Evolutionary conservation across 2,888 invertebrate genomes (phyloP).

Genomic region (Venustoraphidia nigricollis): DNA sequence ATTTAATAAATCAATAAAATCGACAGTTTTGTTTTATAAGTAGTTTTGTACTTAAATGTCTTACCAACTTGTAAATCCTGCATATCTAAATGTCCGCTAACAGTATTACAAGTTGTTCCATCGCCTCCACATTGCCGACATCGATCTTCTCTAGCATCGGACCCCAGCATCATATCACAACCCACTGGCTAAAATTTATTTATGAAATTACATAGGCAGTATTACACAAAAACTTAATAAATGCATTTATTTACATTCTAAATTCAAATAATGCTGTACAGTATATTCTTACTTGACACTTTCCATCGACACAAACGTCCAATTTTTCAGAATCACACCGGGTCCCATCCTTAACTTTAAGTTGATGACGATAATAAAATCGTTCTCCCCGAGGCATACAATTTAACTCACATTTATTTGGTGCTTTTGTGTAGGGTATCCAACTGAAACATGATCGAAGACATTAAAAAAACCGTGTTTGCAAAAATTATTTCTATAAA

Average conservation of each 20-base stretch:
- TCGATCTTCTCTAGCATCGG: constrained; percentile 70
- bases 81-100: constrained; percentile 51
- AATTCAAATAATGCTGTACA: not conserved
- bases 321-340: constrained; percentile 65
- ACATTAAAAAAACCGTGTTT: not conserved
- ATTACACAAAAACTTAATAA: not conserved
- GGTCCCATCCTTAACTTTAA: constrained; percentile 71
- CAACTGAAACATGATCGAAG: constrained; percentile 37
- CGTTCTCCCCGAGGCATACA: constrained; percentile 86
- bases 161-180: constrained; percentile 89
- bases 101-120: constrained; percentile 72
- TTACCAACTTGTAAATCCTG: constrained; percentile 60
- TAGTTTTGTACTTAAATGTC: constrained; percentile 11
- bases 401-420: constrained; percentile 86
- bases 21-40: not conserved
- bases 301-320: constrained; percentile 89
- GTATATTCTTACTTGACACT: constrained; percentile 57
- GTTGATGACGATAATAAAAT: constrained; percentile 78
- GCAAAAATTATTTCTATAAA: not conserved
- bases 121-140: constrained; percentile 89
- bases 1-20: no score
- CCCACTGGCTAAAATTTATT: constrained; percentile 58
- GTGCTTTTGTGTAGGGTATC: constrained; percentile 77
- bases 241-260: not conserved
- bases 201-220: no score